Base-by-base conservation (phyloP, 1,140 invertebrate genomes). In the Harpegnathos saltator region DNA sequence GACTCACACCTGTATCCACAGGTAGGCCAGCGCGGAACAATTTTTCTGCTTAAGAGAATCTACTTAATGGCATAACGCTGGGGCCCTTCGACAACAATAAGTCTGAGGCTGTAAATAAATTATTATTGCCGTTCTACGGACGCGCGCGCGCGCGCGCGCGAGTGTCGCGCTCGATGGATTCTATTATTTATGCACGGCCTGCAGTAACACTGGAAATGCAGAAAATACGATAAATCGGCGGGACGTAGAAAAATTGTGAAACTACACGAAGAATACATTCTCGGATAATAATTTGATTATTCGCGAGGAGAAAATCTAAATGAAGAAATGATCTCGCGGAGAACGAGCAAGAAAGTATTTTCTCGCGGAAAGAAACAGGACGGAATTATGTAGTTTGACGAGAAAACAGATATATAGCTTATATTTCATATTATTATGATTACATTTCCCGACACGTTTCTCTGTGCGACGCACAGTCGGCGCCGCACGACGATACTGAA, bases 1-100 rank as follows among this genome's bases (percentile, higher is more conserved):
- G 90, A 90, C 93, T 94, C 92, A 92, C 93, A 94, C 93, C 93
- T 93, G 93, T 92, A 92, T 83, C 90, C 82, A 86, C 80, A 89
- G 89, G 83, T 83, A 77, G 84, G 75, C 71, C 73, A 80, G 63
- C 83, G 65, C 78, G 80, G 84, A 83, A 85, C 66, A 74, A 89
- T 88, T 90, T 86, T 90, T 85, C 80, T 71, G 66, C 48, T 80
- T 80, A 80, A 80, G 63, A 68, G 77, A 86, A 86, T 87, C 85
- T 78, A 83, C 85, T 89, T 87, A 87, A 89, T 83, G 86, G 85
- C 24, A 58, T 38, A 54, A 71, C 75, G 65, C 26, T 44, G 65
- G 29, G 29, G 26, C 59, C 73, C 83, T 68, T 68, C 81, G 80
- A 82, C 87, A 74, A 80, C 71, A 69, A 71, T 85, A 82, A 88